Evolutionary conservation across 2,797 vertebrate genomes (phyloP).

Genomic region (Peromyscus nudipes): DNA sequence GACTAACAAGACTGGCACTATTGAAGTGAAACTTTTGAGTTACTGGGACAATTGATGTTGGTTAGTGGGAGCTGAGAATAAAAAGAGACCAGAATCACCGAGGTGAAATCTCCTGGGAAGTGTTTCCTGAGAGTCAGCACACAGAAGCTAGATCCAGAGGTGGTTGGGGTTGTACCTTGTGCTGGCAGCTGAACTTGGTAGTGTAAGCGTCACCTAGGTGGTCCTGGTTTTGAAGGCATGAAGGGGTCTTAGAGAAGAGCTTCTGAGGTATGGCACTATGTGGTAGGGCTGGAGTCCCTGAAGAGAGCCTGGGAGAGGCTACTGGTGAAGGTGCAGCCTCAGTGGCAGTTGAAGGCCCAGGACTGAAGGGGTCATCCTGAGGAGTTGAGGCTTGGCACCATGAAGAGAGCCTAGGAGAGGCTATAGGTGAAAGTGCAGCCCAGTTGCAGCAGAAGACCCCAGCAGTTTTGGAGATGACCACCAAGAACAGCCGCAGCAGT

Average conservation of each 20-base stretch:
- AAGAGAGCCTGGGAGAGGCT: background rate
- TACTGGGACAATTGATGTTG: background rate
- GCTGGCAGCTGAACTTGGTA: background rate
- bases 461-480: background rate
- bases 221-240: background rate
- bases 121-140: background rate
- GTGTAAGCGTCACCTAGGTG: background rate
- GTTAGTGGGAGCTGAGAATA: background rate
- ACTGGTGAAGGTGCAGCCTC: background rate
- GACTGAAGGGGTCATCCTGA: background rate
- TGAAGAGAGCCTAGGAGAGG: background rate
- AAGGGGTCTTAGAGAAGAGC: background rate
- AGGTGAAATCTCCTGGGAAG: background rate
- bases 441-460: background rate
- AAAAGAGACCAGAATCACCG: background rate
- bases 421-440: background rate
- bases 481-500: background rate
- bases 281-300: background rate
- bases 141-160: background rate
- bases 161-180: background rate
- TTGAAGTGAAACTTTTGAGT: background rate
- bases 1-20: background rate
- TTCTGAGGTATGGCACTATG: background rate
- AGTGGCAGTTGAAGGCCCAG: background rate
- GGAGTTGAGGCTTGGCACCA: background rate